Evolutionary conservation across 2,888 invertebrate species (phyloP).

Genomic region (Hirudinaria manillensis): DNA sequence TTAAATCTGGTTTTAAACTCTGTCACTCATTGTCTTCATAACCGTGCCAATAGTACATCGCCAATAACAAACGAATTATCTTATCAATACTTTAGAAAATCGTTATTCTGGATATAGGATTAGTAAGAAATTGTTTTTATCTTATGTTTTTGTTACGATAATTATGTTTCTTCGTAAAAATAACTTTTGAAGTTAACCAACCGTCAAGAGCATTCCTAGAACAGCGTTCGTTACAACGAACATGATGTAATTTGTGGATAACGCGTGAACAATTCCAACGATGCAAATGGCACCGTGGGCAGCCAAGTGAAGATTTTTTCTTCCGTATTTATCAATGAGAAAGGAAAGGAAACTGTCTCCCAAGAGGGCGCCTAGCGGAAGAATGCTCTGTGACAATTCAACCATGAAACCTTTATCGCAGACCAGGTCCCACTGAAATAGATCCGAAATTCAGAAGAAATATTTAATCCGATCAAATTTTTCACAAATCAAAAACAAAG

Average conservation of each 20-base stretch:
- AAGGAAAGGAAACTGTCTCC: conserved; percentile 24
- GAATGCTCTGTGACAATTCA: conserved; percentile 36
- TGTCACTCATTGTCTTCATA: no score
- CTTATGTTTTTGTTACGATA: no score
- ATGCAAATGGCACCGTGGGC: conserved; percentile 19
- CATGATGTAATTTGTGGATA: conserved; percentile 32
- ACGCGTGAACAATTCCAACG: conserved; percentile 29
- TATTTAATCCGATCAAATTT: neutral
- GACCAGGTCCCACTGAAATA: conserved; percentile 36
- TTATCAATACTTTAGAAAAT: no score
- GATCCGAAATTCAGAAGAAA: neutral
- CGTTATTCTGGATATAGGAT: no score
- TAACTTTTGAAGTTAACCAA: conserved; percentile 21
- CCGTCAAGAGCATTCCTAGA: conserved; percentile 26
- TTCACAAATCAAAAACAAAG: neutral
- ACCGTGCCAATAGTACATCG: no score
- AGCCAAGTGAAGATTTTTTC: conserved; percentile 30
- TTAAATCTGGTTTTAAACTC: no score
- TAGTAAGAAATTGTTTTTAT: no score
- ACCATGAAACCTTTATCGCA: conserved; percentile 35
- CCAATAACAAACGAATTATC: no score
- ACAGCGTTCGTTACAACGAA: conserved; percentile 32
- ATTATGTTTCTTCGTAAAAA: no score
- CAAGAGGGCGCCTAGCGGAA: conserved; percentile 25
- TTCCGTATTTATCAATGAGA: conserved; percentile 34